phyloP scores from a whole-genome alignment of 2,888 invertebrate genomes.

The Sarcophaga caerulescens region DNA sequence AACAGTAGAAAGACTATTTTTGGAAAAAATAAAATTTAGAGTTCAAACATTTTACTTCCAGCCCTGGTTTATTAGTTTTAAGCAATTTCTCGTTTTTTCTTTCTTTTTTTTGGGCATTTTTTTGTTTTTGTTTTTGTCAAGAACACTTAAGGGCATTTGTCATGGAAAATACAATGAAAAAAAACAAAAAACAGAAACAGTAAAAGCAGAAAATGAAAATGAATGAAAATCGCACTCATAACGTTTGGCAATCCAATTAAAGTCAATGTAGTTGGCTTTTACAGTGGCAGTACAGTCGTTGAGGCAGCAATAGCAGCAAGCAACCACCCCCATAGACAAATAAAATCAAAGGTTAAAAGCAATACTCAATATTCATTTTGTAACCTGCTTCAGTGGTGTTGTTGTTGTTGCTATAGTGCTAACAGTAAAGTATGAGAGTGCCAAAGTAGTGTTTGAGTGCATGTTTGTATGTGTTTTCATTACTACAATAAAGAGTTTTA shows the following conservation, averaged over 20 bases:
- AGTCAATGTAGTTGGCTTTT: slow-evolving; percentile 77
- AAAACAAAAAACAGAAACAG: background rate
- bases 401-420: slow-evolving; percentile 15
- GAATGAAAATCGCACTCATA: slow-evolving; percentile 43
- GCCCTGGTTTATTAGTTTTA: slow-evolving; percentile 47
- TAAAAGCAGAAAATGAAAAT: slow-evolving; percentile 21
- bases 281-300: slow-evolving; percentile 65
- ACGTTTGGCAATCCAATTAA: slow-evolving; percentile 76
- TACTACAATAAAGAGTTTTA: background rate
- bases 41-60: background rate
- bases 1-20: slow-evolving; percentile 31
- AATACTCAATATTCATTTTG: slow-evolving; percentile 69
- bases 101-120: slow-evolving; percentile 39
- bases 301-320: slow-evolving; percentile 3
- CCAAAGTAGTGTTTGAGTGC: too few relatives aligned
- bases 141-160: slow-evolving; percentile 64
- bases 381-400: slow-evolving; percentile 6
- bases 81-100: slow-evolving; percentile 28
- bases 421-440: too few relatives aligned
- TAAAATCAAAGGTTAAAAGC: slow-evolving; percentile 69
- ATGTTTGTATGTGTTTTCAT: background rate
- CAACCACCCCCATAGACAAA: slow-evolving; percentile 9
- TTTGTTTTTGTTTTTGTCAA: slow-evolving; percentile 30
- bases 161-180: slow-evolving; percentile 30
- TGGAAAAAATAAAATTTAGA: slow-evolving; percentile 12